Conservation (phyloP, 2,888 invertebrate genomes). For the Trachelus tabidus region DNA sequence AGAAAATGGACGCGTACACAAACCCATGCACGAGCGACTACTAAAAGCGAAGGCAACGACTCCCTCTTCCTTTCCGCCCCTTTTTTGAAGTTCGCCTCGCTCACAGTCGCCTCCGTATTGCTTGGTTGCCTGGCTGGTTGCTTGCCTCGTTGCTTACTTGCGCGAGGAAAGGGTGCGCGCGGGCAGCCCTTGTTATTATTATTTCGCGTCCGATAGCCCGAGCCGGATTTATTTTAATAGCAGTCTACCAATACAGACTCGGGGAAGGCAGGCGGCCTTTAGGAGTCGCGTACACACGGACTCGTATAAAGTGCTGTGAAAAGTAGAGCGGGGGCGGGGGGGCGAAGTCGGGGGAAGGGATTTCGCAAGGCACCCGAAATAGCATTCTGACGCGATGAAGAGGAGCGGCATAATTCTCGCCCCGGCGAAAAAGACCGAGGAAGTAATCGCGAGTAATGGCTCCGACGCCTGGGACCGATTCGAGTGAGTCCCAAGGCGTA, state of each 20-base stretch:
- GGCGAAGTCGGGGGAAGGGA: neutral
- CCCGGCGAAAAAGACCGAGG: neutral
- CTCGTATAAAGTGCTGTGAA: neutral
- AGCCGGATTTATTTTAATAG: slow-evolving; percentile 2
- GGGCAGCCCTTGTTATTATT: slow-evolving; percentile 15
- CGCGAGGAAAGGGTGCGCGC: neutral
- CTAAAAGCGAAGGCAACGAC: slow-evolving; percentile 15
- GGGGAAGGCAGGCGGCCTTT: neutral
- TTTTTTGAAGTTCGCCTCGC: slow-evolving; percentile 30
- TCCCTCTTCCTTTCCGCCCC: slow-evolving; percentile 25
- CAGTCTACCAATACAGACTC: neutral
- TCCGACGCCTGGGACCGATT: neutral
- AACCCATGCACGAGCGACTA: slow-evolving; percentile 2
- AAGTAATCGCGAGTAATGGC: neutral
- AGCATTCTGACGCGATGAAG: neutral
- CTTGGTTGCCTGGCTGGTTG: slow-evolving; percentile 20
- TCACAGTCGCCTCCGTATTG: slow-evolving; percentile 18
- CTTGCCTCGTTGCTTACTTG: slow-evolving; percentile 7
- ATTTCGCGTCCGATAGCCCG: slow-evolving; percentile 16
- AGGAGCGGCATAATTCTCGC: neutral
- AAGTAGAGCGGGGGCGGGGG: neutral
- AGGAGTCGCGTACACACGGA: neutral
- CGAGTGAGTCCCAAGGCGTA: neutral
- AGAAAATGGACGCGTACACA: neutral
- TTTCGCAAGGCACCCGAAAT: neutral